These are phyloP conservation scores for Drosophila meridiana DNA, from an alignment of 2,888 invertebrate genomes.

Conservation along the genomic window DNA sequence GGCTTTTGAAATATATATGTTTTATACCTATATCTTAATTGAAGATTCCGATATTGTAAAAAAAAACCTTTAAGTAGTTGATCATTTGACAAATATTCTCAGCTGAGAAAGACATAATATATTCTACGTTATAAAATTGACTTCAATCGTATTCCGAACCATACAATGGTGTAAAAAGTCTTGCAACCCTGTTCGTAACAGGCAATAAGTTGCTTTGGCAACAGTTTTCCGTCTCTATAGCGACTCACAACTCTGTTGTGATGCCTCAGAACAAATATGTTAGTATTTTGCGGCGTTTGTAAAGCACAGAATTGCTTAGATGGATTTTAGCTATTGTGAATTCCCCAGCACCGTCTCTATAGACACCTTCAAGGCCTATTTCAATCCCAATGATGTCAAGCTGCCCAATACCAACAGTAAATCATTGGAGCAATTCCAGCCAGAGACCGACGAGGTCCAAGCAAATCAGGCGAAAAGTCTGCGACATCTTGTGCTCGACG, in stretches of 20 bases:
- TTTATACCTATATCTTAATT: neutral
- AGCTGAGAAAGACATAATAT: too few species aligned
- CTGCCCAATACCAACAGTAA: conserved; percentile 69
- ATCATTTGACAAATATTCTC: too few species aligned
- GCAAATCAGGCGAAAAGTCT: conserved; percentile 79
- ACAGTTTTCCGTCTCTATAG: conserved; percentile 27
- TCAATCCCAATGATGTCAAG: conserved; percentile 66
- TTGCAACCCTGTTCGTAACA: neutral
- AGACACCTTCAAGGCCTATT: conserved; percentile 84
- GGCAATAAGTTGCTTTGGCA: conserved; percentile 29
- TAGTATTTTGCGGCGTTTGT: neutral
- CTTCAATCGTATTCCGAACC: neutral
- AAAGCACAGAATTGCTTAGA: conserved; percentile 25
- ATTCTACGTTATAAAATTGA: too few species aligned
- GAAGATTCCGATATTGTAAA: too few species aligned
- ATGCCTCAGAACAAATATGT: neutral
- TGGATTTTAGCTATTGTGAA: conserved; percentile 81
- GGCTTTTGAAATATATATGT: neutral
- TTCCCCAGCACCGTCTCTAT: conserved; percentile 83
- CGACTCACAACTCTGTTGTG: neutral
- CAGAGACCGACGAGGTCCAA: conserved; percentile 61
- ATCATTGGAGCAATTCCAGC: conserved; percentile 53
- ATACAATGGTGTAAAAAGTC: neutral
- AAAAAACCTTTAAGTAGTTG: too few species aligned
- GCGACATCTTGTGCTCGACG: conserved; percentile 82